phyloP scores from a whole-genome alignment of 2,113 vertebrate genomes.

The Halcyon senegalensis region DNA sequence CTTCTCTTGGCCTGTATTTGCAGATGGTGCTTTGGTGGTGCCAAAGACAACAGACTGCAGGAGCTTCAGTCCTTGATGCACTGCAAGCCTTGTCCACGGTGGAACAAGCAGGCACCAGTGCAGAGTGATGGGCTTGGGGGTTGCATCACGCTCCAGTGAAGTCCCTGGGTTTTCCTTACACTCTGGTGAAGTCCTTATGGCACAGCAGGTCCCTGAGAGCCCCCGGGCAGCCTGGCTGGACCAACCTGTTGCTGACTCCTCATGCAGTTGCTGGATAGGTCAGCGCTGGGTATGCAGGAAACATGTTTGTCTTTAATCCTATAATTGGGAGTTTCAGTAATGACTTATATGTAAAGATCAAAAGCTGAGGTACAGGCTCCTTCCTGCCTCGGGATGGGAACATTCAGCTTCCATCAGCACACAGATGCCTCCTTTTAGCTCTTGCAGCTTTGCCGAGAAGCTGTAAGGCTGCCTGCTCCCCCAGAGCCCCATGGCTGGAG shows the following conservation, averaged over 20 bases:
- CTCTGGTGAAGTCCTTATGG: background rate
- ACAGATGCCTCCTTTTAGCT: background rate
- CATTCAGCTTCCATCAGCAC: background rate
- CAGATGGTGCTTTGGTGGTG: background rate
- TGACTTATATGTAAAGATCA: background rate
- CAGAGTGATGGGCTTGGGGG: background rate
- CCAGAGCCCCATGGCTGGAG: rapidly evolving
- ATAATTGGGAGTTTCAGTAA: conserved; percentile 17
- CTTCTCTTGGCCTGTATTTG: background rate
- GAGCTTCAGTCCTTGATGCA: rapidly evolving
- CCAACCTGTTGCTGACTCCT: background rate
- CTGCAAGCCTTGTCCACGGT: background rate
- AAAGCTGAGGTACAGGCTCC: background rate
- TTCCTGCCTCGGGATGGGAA: background rate
- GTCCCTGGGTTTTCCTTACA: background rate
- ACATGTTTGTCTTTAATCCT: background rate
- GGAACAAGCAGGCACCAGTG: background rate
- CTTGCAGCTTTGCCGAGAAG: background rate
- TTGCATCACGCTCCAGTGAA: too few relatives aligned
- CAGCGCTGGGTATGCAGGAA: background rate
- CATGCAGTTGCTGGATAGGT: background rate
- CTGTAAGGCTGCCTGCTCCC: background rate
- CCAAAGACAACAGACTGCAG: background rate
- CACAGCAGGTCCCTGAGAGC: background rate
- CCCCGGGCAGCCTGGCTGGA: background rate